Base-by-base conservation (phyloP, 2,797 vertebrate genomes). In the Peromyscus attwateri region DNA sequence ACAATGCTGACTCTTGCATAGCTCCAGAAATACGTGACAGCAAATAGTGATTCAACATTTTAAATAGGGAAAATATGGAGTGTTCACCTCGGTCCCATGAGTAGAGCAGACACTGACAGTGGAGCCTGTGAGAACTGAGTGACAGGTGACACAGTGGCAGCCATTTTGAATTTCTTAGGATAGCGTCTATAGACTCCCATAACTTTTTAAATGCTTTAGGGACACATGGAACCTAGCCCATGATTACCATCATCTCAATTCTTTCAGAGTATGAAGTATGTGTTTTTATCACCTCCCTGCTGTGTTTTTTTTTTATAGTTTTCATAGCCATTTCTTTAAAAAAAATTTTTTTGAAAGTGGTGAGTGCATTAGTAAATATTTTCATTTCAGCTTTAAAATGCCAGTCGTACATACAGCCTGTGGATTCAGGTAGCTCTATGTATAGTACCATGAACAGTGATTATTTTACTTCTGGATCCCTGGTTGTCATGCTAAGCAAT, bases 321-420 rank as follows among this genome's bases (percentile, higher is more conserved):
- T 84, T 75, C 46, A 4, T 90, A 85, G 73, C 68, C n/a, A 75
- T 97, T 94, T 97, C 57, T 95, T 84, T 66, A 4, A 82, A 94
- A 94, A 93, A 93, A 87, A 23, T 19, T 34, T 66, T 70, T 96
- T 93, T 34, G 17, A 95, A 83, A 29, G 57, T 89, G 77, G 46
- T 94, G n/a, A 88, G 40, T 91, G 43, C 94, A 85, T 94, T 75
- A 92, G 43, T 77, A 97, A 96, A 95, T 92, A 93, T 87, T 97
- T 95, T 90, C 76, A 76, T 96, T 84, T 27, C 80, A 82, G 85
- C 16, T 93, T 96, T 83, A 87, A 88, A 85, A 75, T 84, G 60
- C 68, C 95, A 93, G 57, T 68, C 17, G 25, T 40, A 76, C 14
- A 91, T 40, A 76, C 12, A 91, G 40, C 14, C 68, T 82, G 57